These are phyloP conservation scores for Xyrichtys novacula DNA, from an alignment of 2,797 vertebrate species.

Conservation along the genomic window DNA sequence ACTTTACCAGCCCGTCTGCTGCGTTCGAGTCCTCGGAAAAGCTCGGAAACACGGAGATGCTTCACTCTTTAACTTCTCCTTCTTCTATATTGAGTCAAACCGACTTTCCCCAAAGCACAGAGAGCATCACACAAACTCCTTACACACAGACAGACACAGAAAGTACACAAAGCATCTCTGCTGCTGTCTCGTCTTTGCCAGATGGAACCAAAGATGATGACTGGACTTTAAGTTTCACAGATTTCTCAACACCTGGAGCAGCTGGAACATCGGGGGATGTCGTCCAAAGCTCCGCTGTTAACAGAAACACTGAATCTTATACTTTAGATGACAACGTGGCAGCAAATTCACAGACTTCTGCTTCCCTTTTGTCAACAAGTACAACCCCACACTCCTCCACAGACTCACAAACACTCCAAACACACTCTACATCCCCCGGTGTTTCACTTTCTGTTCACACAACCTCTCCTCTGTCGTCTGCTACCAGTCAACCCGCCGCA, in stretches of 20 bases:
- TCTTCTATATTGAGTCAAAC: conserved; percentile 32
- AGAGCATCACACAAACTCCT: conserved; percentile 9
- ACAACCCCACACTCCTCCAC: conserved; percentile 11
- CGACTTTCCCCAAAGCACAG: conserved; percentile 20
- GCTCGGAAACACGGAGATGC: background rate
- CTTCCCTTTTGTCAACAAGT: background rate
- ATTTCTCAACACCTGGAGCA: conserved; percentile 6
- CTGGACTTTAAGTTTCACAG: background rate
- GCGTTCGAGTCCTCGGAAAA: background rate
- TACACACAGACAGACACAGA: conserved; percentile 10
- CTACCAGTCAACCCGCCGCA: background rate
- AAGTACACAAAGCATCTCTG: conserved; percentile 1
- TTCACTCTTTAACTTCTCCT: conserved; percentile 14
- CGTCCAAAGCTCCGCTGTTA: conserved; percentile 11
- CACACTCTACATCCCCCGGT: background rate
- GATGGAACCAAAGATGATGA: background rate
- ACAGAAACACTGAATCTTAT: background rate
- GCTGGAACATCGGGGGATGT: background rate
- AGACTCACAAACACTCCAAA: conserved; percentile 1
- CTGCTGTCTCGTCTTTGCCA: background rate
- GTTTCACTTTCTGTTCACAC: background rate
- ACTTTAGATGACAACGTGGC: background rate
- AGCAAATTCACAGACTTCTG: conserved; percentile 7
- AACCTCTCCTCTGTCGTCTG: background rate
- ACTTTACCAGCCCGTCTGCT: conserved; percentile 14